Conservation (phyloP, 2,113 vertebrate genomes). For the Ceyx margarethae region DNA sequence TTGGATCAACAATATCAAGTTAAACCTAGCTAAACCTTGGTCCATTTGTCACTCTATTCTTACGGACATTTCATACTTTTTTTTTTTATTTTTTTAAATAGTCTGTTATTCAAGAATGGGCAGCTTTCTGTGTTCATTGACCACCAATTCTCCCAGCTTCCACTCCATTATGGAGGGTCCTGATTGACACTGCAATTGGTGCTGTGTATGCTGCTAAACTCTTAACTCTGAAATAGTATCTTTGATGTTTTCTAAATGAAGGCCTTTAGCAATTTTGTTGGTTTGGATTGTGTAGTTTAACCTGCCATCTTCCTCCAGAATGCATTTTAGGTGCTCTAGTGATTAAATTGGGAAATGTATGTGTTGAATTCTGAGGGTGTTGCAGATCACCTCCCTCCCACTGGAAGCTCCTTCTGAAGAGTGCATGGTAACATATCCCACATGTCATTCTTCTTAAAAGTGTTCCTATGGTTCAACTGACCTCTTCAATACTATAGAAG, state of each 20-base stretch:
- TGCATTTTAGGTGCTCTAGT: not conserved
- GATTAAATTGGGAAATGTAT: not conserved
- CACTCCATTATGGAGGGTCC: not conserved
- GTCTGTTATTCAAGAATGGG: not conserved
- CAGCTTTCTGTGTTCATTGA: not conserved
- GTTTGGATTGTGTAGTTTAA: not conserved
- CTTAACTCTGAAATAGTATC: not conserved
- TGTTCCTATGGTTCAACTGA: not conserved
- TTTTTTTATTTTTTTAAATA: not conserved
- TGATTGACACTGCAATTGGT: not conserved
- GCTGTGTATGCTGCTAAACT: not conserved
- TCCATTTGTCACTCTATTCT: not conserved
- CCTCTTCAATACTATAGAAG: not conserved
- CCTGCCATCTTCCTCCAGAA: not conserved
- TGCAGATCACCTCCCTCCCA: not conserved
- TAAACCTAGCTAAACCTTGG: not conserved
- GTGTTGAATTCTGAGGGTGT: not conserved
- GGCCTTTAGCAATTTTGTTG: not conserved
- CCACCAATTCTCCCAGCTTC: not conserved
- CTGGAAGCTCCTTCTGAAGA: not conserved
- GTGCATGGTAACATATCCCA: rapidly evolving
- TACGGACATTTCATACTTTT: not conserved
- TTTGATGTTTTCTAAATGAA: not conserved
- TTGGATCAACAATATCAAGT: not conserved
- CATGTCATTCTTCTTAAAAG: rapidly evolving